A percentile compares a stretch with the other conserved stretches of the same genome.
phyloP scores from a whole-genome alignment of 1,140 invertebrate species.

The Drosophila lowei region DNA sequence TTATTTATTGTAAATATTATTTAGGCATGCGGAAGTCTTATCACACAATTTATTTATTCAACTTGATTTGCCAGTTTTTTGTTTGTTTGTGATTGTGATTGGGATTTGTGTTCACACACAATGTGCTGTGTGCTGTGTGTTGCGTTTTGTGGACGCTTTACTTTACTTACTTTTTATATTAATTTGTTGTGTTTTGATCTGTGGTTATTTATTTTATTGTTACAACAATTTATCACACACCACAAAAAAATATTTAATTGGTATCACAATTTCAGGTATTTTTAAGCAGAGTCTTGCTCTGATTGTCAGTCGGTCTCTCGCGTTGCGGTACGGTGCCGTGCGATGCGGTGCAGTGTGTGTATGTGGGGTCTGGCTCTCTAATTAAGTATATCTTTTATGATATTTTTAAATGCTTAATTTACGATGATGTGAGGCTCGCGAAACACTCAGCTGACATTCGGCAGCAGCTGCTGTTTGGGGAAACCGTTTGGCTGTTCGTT shows the following conservation, averaged over 20 bases:
- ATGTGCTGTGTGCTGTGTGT: neutral
- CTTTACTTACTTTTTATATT: constrained; percentile 64
- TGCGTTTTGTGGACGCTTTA: constrained; percentile 29
- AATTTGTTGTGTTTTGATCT: constrained; percentile 20
- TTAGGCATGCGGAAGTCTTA: constrained; percentile 80
- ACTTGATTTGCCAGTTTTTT: constrained; percentile 66
- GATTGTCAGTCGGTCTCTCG: constrained; percentile 41
- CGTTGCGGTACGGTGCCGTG: too few species aligned
- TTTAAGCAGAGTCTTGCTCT: constrained; percentile 35
- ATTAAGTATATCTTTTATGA: constrained; percentile 29
- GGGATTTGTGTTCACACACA: too few species aligned
- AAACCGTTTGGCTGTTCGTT: constrained; percentile 25
- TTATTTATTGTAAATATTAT: constrained; percentile 71
- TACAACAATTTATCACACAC: constrained; percentile 64
- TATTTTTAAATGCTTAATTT: constrained; percentile 25
- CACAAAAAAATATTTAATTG: constrained; percentile 34
- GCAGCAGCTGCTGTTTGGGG: constrained; percentile 49
- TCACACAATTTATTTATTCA: constrained; percentile 59
- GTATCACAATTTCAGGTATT: constrained; percentile 53
- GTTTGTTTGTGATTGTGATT: constrained; percentile 23
- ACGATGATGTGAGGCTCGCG: constrained; percentile 21
- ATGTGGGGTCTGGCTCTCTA: constrained; percentile 26
- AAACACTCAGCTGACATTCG: constrained; percentile 51
- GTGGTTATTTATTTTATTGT: constrained; percentile 46
- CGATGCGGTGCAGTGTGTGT: neutral